Evolutionary conservation across 2,888 invertebrate species (phyloP), one percentile per base, ranked within the genome.

Genomic region (Hyles lineata): DNA sequence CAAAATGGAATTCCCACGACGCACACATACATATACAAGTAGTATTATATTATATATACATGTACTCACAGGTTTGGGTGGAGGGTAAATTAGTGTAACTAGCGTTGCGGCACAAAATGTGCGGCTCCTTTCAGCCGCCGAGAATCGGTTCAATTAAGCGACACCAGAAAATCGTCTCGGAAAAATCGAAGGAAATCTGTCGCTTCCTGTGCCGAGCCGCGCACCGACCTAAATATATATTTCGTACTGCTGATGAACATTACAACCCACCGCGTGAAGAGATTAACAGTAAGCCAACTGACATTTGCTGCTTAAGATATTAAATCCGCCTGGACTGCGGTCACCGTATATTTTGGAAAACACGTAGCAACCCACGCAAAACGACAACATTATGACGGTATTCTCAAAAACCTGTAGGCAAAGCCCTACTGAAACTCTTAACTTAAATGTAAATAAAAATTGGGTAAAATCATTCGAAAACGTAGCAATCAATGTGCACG

Each of bases 151-250:
- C 80, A 80, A 81, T 83, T 81, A 81, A 79, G 79, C 73, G 75
- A 73, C 69, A 71, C 72, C 70, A 74, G 74, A 77, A 80, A 78
- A 71, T 78, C 76, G 75, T 79, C 78, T 75, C 77, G 74, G 52
- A 76, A 78, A 80, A 77, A 76, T 79, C 76, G 78, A 62, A 76
- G 74, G 78, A 80, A 83, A 82, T 82, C 80, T 83, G 80, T 78
- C 76, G 77, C 78, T 80, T 79, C 81, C 82, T 77, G 76, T 67
- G 21, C 62, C 62, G 55, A 55, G 32, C 55, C 76, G 72, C 74
- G 74, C 70, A 75, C 70, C 74, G 71, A 74, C 74, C 74, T 76
- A 78, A 79, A 78, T 78, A 74, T 74, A 75, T 75, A 74, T 73
- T 76, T 72, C 32, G 74, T 69, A 70, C 69, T 52, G 60, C 29